These are phyloP conservation scores for Crenuchus spilurus DNA, from an alignment of 2,797 vertebrate genomes.

Conservation along the genomic window DNA sequence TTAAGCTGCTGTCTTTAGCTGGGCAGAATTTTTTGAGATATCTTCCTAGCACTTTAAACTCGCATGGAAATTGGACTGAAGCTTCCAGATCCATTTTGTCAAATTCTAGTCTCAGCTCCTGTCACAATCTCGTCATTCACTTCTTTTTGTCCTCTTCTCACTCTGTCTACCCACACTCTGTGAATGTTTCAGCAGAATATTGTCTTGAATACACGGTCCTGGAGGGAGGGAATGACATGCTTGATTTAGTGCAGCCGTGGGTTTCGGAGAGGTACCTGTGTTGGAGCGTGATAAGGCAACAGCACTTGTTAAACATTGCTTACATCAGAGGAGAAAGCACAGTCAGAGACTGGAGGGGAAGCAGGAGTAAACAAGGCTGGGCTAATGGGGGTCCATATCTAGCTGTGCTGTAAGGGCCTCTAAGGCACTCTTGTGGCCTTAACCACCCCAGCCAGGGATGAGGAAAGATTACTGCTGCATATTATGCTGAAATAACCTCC, in stretches of 20 bases:
- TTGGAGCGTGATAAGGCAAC: constrained; percentile 66
- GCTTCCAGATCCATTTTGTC: not conserved
- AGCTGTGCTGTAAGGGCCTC: constrained; percentile 10
- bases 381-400: constrained; percentile 59
- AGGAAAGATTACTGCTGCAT: constrained; percentile 33
- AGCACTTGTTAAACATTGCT: constrained; percentile 67
- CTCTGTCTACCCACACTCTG: not conserved
- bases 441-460: constrained; percentile 17
- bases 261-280: constrained; percentile 57
- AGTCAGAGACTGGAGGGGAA: constrained; percentile 64
- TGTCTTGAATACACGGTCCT: constrained; percentile 45
- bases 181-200: constrained; percentile 35
- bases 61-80: not conserved
- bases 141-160: constrained; percentile 7
- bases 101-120: constrained; percentile 11
- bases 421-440: constrained; percentile 27
- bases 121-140: constrained; percentile 32
- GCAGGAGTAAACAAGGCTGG: constrained; percentile 65
- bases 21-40: too few relatives aligned
- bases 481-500: constrained; percentile 34
- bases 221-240: constrained; percentile 50
- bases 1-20: too few relatives aligned
- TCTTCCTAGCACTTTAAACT: not conserved
- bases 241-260: constrained; percentile 59
- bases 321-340: constrained; percentile 64